Base-by-base conservation (phyloP, 1,140 invertebrate species). In the Pantala flavescens region DNA sequence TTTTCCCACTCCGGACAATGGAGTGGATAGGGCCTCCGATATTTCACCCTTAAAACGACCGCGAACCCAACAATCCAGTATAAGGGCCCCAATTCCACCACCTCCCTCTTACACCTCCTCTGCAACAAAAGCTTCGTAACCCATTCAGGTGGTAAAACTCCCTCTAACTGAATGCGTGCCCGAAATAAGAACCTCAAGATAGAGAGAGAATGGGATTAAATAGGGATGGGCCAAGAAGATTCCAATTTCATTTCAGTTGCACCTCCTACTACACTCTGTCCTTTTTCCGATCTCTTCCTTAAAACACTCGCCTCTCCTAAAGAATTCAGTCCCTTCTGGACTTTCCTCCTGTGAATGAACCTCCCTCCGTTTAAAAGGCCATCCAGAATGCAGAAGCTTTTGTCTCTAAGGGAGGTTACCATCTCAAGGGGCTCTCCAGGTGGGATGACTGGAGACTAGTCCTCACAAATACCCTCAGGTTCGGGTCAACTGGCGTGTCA, bases 131-230 rank as follows among this genome's bases (percentile, higher is more conserved):
- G 12, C 49, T 63, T 63, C 49, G 14, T 63, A 63, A 63, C 49
- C 49, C 49, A 21, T 63, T 63, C 49, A 63, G 49, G 49, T 63
- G 49, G 49, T 63, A 63, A 63, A 63, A 63, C 49, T 63, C 49
- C 49, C 49, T 63, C 12, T 19, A 63, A 63, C 49, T 63, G 49
- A 63, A 63, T 63, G 49, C 49, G 49, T 63, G 14, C 49, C 49
- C 49, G 49, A 63, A 63, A 63, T 63, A 63, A 63, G n/a, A 63
- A 63, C 49, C 12, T 12, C 49, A 5, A 14, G 49, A 16, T 19
- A 63, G 3, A 21, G 49, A 63, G n/a, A 63, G 49, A 63, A 63
- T 63, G n/a, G 49, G 49, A 63, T 19, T 3, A 14, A 63, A 63
- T 16, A 21, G 49, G 49, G 49, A 21, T 63, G 49, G 14, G 49